These are phyloP conservation scores for Gerris lacustris DNA, from an alignment of 2,888 invertebrate species.

Conservation along the genomic window DNA sequence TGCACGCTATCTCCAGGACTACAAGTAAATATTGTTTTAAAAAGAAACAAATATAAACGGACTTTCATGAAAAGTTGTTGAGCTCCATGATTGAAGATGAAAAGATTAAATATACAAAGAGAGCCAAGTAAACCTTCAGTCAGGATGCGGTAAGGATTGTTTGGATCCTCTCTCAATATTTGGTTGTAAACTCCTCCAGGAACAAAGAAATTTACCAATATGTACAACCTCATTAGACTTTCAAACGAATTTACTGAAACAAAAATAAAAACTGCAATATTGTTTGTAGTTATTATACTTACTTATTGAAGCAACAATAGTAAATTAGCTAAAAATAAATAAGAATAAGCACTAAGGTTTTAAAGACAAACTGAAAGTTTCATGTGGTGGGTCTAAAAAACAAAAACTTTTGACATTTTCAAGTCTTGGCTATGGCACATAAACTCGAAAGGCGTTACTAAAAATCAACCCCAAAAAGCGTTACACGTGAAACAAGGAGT, in stretches of 20 bases:
- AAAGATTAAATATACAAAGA: neutral
- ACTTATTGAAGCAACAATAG: too few species aligned
- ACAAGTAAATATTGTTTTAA: neutral
- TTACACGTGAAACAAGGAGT: too few species aligned
- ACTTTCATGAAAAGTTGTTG: neutral
- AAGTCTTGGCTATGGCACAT: too few species aligned
- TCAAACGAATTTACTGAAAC: neutral
- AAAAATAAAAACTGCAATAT: neutral
- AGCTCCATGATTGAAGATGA: neutral
- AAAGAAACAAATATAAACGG: neutral
- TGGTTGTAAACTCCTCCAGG: neutral
- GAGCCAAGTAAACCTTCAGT: neutral
- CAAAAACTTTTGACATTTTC: too few species aligned
- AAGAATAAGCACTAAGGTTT: too few species aligned
- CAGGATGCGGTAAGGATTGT: neutral
- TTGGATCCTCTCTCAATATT: neutral
- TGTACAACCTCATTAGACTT: neutral
- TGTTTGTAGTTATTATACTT: too few species aligned
- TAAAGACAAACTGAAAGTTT: too few species aligned
- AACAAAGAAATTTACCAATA: neutral
- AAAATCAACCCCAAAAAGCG: too few species aligned
- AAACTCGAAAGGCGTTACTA: too few species aligned
- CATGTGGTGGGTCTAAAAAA: too few species aligned
- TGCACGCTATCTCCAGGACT: too few species aligned
- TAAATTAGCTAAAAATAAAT: too few species aligned